Base-by-base conservation (phyloP, 2,113 vertebrate genomes). In the Dicerorhinus sumatrensis region DNA sequence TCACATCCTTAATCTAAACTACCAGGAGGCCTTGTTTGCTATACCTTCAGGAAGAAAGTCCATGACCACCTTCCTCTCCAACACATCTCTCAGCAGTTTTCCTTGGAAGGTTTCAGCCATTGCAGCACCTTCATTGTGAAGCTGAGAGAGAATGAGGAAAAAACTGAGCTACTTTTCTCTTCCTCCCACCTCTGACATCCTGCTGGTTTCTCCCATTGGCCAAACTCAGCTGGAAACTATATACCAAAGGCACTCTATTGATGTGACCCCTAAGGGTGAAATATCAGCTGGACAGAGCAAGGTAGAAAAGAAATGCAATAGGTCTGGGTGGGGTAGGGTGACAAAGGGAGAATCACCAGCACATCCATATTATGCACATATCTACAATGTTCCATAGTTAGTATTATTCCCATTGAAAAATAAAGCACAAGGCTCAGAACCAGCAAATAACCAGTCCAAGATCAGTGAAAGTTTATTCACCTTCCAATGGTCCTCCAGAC, bases 41-140 rank as follows among this genome's bases (percentile, higher is more conserved):
- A 2, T 79, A 33, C 29, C 8, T 89, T 65, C 48, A 48, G 39
- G 51, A 51, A 87, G 25, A 3, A 58, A 12, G 17, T 67, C 1
- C 3, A 1, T 21, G 20, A 1, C 4, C 8, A 7, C 6, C 9
- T 11, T 81, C 27, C 31, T 75, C 25, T 6, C 9, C 11, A 46
- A 27, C 3, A 48, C 5, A 51, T 20, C 51, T 0, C 2, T 27
- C 36, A n/a, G n/a, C 16, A 51, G 23, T 56, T 76, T 21, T 60
- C 8, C n/a, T 70, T 65, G 20, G n/a, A 27, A 29, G 3, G 4
- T 8, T 21, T 10, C 42, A 42, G 27, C 1, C n/a, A 14, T 0
- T 29, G 12, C 9, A 79, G 11, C 20, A 33, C 7, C 13, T 48
- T 83, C 8, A 48, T 11, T 36, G 13, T 80, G 58, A 48, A 46